Evolutionary conservation across 2,113 vertebrate genomes (phyloP), one percentile per base, ranked within the genome.

Genomic region (Epinephelus lanceolatus): DNA sequence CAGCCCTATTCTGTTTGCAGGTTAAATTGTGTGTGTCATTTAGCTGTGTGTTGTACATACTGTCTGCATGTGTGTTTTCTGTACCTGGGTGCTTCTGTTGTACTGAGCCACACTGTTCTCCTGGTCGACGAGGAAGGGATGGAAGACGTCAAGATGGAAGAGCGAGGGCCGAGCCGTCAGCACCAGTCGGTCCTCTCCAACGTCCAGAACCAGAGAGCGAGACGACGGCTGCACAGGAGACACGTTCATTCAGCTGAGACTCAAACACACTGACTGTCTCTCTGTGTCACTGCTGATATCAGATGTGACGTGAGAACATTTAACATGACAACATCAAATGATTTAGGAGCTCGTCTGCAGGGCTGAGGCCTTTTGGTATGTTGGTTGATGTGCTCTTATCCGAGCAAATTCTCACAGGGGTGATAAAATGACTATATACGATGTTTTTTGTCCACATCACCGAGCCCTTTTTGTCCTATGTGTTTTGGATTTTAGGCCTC

Each of bases 111-210:
- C 91, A n/a, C 96, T 96, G 69, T 83, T 89, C 9, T 96, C 96
- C 30, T 95, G 94, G 40, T 95, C 73, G 6, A 97, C 76, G 25
- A 93, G 71, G 45, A 96, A 88, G 0, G 96, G 96, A 30, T 97
- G 91, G 84, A 94, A 96, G 83, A 95, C 80, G 76, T 98, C 96
- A 0, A 98, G 92, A 13, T 92, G 89, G 84, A 96, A 98, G 55
- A 96, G 94, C 2, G 91, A 93, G 40, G 96, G 96, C 4, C 93
- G 90, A 6, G 91, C 96, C 1, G 80, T 90, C 65, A 98, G 13
- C 67, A 97, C 92, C 67, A 98, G 88, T 3, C 94, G 93, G 85
- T 97, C 96, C 87, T 98, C 97, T 10, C 96, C 97, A 0, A 98
- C 82, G 60, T 97, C 96, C 84, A 98, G 92, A 0, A 96, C 88